Base-by-base conservation (phyloP, 2,113 vertebrate species). In the Syngnathoides biaculeatus region DNA sequence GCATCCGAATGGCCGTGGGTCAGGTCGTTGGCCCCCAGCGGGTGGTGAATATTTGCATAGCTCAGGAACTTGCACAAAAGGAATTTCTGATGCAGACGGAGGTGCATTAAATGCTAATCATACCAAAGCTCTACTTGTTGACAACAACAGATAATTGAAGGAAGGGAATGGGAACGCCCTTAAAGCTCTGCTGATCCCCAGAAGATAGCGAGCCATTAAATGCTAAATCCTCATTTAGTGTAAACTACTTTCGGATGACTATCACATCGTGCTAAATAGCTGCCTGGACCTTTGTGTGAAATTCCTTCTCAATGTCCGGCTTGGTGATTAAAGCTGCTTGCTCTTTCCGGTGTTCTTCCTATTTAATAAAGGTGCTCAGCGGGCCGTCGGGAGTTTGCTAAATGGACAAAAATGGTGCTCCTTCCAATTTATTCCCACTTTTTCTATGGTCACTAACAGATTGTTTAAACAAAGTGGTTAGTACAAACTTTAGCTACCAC, bases 61-160 rank as follows among this genome's bases (percentile, higher is more conserved):
- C 55, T 30, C 55, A 8, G 27, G 55, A 30, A 30, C 4, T 27
- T 57, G 55, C 55, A 57, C 26, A 26, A 57, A 57, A 57, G 55
- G 55, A 57, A 57, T 57, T 57, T 57, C 26, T 19, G 26, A 57
- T 57, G 55, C 26, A 57, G 55, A 57, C 55, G 30, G 35, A 63
- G 61, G 13, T 42, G 22, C 42, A 63, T 63, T 40, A 63, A 24
- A 63, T 63, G 61, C 61, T 63, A 63, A 63, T 45, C 55, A 57
- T 57, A 57, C 14, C 55, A 30, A 30, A 30, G 55, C 55, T 57
- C 55, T 57, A 30, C 26, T 57, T 35, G 55, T 57, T 57, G 55
- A 57, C 24, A 57, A 57, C 55, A 57, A 57, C 26, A 57, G 55
- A 57, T 57, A 57, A 57, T 57, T 57, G 55, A 8, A 57, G 55